These are phyloP conservation scores for Vipera latastei DNA, from an alignment of 2,797 vertebrate species.

Conservation along the genomic window DNA sequence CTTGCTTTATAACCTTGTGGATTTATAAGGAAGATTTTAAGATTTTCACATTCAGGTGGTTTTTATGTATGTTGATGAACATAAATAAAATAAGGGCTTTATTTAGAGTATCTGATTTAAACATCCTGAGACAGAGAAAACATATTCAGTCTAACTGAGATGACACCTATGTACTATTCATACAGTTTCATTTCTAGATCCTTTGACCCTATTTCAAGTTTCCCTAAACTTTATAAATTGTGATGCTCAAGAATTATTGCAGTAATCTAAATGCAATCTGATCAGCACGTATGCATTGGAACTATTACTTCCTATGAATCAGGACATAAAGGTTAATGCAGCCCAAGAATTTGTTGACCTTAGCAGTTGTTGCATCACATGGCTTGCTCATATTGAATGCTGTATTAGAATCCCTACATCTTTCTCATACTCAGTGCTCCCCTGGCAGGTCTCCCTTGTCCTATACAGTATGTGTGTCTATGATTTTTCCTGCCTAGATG, in stretches of 20 bases:
- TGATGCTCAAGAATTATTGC: not conserved
- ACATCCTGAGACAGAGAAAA: not conserved
- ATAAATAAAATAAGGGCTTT: not conserved
- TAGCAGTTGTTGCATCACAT: not conserved
- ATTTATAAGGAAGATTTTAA: not conserved
- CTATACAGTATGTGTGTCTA: not conserved
- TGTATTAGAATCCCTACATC: not conserved
- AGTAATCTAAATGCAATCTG: not conserved
- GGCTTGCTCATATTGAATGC: not conserved
- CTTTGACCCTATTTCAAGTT: not conserved
- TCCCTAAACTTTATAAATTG: not conserved
- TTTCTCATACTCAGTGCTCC: not conserved
- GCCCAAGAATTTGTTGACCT: not conserved
- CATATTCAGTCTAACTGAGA: not conserved
- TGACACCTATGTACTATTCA: not conserved
- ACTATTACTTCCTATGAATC: not conserved
- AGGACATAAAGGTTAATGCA: not conserved
- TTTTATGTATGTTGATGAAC: not conserved
- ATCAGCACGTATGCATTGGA: not conserved
- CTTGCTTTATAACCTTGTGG: not conserved
- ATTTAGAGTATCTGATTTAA: not conserved
- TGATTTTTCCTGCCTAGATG: not conserved
- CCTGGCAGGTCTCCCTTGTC: not conserved
- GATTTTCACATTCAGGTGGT: not conserved
- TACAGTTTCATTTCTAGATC: not conserved